Base-by-base conservation (phyloP, 2,888 invertebrate genomes). In the Nomada flava region DNA sequence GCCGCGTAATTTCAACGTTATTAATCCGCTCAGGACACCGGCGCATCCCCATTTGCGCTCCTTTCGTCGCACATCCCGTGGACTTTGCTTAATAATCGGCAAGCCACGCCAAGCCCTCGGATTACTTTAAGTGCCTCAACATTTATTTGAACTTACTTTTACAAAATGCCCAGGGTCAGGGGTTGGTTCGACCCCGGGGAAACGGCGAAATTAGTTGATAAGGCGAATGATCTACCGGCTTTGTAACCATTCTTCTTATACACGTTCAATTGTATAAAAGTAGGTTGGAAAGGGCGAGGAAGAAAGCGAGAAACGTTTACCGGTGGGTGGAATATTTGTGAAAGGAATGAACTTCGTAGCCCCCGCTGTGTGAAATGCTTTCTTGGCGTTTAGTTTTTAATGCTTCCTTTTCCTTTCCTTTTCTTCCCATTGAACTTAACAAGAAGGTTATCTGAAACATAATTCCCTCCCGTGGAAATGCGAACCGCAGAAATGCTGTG, bases 1-100 rank as follows among this genome's bases (percentile, higher is more conserved):
- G 64, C 64, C 76, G 36, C 77, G 70, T 87, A 85, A 87, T 85
- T 87, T 87, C 82, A 77, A 82, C 77, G 79, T 87, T 87, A 87
- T 87, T 87, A 87, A 87, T 87, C 84, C 75, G 80, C 78, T 65
- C 79, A 62, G 80, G 60, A 57, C 60, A 69, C 59, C 26, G 44
- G 62, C 60, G 79, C 81, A 77, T 80, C 84, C 83, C 63, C 82
- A 80, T 83, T 87, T 73, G 68, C 79, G 65, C 76, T 72, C 76
- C 82, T 83, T 79, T 83, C 76, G 65, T 70, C 84, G 81, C 83
- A 71, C 73, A 87, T 85, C 86, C 79, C 84, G 83, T 76, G 79
- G 70, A 79, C 75, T 83, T 79, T 71, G 72, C 83, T 81, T 79
- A 72, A 80, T 72, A 72, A 83, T 79, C 81, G 67, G 55, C 63